Evolutionary conservation across 2,113 vertebrate genomes (phyloP), one percentile per base, ranked within the genome.

Genomic region (Neodontobutis hainanensis): DNA sequence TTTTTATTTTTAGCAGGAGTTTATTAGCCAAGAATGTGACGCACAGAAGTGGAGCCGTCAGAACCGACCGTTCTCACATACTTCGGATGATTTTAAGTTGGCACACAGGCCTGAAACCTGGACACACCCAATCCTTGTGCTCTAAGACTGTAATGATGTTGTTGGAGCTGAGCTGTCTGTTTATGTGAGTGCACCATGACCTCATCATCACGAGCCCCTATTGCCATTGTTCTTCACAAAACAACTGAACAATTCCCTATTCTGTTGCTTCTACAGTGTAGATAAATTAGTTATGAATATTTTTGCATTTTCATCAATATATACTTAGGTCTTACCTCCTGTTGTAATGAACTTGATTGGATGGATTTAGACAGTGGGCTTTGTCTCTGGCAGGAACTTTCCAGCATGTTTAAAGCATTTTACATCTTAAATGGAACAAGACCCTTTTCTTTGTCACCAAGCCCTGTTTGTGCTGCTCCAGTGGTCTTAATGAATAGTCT

Each of bases 381-480:
- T 84, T 84, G 77, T 87, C 68, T 66, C 67, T 44, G 67, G 70
- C 73, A 68, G 38, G 61, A 55, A 38, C 81, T 68, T 68, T 64
- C 68, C 81, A 73, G 72, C 74, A 68, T 86, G 79, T 68, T 70
- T 40, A 70, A 53, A 67, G 65, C 64, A 65, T 86, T 82, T 81
- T 70, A 52, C 45, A 60, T 69, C 71, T 73, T 44, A 66, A 65
- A 82, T 80, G 70, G 72, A 81, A 70, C 78, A 65, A 79, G 69
- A 80, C 38, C 59, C 66, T 45, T 75, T 80, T 59, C 70, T 64
- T 50, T 68, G 69, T 27, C 68, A 67, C 72, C 57, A 12, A 75
- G 81, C 65, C 72, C 62, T 8, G 62, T 89, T 87, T 81, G 81
- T 88, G 80, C 87, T 79, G 81, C 82, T 85, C 84, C 80, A 82